phyloP scores from a whole-genome alignment of 2,113 vertebrate species.

The Hemibagrus wyckioides region DNA sequence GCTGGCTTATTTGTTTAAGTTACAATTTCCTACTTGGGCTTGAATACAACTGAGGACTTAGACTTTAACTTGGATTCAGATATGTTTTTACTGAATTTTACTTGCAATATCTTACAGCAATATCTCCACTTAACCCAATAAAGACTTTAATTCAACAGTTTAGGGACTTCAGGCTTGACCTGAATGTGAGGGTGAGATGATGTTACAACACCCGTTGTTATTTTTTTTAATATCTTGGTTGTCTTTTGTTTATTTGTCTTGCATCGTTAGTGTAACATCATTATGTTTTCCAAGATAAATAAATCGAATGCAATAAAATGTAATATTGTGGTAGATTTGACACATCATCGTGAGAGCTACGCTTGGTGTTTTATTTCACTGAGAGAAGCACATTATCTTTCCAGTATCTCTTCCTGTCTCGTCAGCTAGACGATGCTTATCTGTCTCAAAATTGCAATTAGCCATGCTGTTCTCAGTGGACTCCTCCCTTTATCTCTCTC shows the following conservation, averaged over 20 bases:
- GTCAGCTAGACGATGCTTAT: conserved; percentile 65
- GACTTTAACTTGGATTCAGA: not conserved
- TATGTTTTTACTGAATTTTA: not conserved
- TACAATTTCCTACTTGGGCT: not conserved
- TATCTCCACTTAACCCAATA: not conserved
- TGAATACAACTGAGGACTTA: not conserved
- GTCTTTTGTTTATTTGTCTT: not conserved
- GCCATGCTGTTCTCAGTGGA: conserved; percentile 64
- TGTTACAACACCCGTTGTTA: no score
- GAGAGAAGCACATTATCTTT: conserved; percentile 36
- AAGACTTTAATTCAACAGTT: not conserved
- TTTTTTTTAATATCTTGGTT: not conserved
- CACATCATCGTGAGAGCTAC: not conserved
- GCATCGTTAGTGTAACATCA: not conserved
- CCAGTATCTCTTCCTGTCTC: conserved; percentile 48
- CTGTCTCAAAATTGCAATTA: conserved; percentile 56
- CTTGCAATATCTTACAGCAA: not conserved
- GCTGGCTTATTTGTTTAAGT: not conserved
- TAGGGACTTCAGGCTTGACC: not conserved
- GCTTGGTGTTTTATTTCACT: conserved; percentile 14
- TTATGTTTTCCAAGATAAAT: not conserved
- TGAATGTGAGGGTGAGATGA: not conserved
- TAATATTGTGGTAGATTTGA: not conserved
- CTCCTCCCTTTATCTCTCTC: conserved; percentile 65
- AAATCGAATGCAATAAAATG: not conserved